phyloP scores from a whole-genome alignment of 64 coral and sea anemone genomes.

The Montipora cactus region DNA sequence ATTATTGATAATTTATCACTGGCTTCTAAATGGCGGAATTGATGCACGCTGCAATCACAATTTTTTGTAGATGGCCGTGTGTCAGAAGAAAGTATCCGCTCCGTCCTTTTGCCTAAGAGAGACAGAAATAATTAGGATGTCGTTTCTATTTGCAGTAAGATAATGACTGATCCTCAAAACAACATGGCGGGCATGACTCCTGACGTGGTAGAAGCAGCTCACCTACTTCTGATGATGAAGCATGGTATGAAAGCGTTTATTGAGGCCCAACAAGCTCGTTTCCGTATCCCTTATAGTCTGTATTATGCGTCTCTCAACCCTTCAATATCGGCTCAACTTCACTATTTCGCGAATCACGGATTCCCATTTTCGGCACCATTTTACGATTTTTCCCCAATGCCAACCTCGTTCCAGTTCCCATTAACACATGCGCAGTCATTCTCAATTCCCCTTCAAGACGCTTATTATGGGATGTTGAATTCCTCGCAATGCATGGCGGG shows the following conservation, averaged over 20 bases:
- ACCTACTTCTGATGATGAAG: conserved; percentile 4
- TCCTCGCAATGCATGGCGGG: conserved; percentile 10
- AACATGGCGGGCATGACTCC: background rate
- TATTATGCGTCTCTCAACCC: conserved; percentile 31
- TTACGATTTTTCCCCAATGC: conserved; percentile 19
- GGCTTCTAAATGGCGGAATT: no score
- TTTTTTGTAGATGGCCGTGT: no score
- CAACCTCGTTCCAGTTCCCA: conserved; percentile 15
- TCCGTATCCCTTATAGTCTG: background rate
- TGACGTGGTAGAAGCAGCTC: conserved; percentile 22
- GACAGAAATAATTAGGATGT: no score
- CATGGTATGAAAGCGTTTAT: conserved; percentile 22
- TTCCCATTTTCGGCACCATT: conserved; percentile 5
- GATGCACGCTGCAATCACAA: no score
- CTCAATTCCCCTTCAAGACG: background rate
- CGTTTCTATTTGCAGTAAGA: background rate
- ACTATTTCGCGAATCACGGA: conserved; percentile 7
- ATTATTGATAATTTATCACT: no score
- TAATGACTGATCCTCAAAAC: conserved; percentile 6
- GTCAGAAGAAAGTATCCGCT: no score
- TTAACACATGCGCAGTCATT: background rate
- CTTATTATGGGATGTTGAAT: conserved; percentile 34
- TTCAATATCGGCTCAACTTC: background rate
- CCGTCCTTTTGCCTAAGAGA: no score
- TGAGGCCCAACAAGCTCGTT: conserved; percentile 14